phyloP scores from a whole-genome alignment of 2,113 vertebrate species.

The Burhinus oedicnemus region DNA sequence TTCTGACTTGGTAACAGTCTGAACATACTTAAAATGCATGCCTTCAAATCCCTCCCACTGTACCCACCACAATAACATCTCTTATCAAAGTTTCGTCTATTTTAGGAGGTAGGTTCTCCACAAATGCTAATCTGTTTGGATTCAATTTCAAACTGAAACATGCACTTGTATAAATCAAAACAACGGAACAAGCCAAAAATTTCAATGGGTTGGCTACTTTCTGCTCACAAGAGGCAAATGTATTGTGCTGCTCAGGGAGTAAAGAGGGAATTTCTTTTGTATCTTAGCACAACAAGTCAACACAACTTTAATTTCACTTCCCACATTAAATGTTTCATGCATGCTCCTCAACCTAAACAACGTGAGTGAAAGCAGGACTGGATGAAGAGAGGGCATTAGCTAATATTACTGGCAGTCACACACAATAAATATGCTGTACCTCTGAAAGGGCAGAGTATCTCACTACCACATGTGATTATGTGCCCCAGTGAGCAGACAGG shows the following conservation, averaged over 20 bases:
- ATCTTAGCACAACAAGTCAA: not conserved
- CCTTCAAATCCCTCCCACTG: constrained; percentile 51
- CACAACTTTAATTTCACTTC: not conserved
- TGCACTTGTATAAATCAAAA: not conserved
- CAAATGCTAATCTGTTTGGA: not conserved
- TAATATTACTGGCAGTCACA: not conserved
- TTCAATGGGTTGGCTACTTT: not conserved
- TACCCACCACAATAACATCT: not conserved
- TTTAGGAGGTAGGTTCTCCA: not conserved
- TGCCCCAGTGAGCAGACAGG: not conserved
- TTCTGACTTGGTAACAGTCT: constrained; percentile 7
- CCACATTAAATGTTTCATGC: not conserved
- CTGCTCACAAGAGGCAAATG: not conserved
- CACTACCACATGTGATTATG: not conserved
- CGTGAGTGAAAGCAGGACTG: not conserved
- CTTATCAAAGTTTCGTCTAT: not conserved
- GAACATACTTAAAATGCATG: not conserved
- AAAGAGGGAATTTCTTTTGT: not conserved
- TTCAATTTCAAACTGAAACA: not conserved
- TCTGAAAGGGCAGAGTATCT: not conserved
- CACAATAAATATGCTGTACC: not conserved
- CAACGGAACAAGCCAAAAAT: not conserved
- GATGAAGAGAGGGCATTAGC: not conserved
- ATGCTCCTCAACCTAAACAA: not conserved
- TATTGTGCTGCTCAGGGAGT: not conserved